These are phyloP conservation scores for Ciona savignyi DNA, from an alignment of 23 tunicate genomes.

Conservation along the genomic window DNA sequence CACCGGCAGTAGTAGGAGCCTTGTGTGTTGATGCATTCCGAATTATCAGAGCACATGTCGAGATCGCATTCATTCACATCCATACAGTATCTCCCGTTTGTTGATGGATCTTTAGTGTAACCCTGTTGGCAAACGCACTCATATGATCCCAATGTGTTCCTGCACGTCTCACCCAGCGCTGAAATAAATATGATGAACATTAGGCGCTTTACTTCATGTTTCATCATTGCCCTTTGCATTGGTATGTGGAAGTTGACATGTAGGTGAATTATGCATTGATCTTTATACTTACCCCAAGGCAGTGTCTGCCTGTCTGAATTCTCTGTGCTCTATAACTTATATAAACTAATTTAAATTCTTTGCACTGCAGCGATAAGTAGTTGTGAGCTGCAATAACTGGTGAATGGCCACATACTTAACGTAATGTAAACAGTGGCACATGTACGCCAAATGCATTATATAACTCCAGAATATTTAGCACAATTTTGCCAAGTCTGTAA, in stretches of 20 bases:
- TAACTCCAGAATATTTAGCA: no score
- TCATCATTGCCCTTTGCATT: no score
- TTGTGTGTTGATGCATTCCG: conserved; percentile 77
- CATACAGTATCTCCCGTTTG: conserved; percentile 75
- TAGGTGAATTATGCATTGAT: not conserved
- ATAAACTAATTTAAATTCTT: not conserved
- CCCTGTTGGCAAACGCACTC: conserved; percentile 62
- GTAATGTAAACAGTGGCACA: not conserved
- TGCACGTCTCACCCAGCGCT: conserved; percentile 68
- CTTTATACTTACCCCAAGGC: not conserved
- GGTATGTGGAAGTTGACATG: not conserved
- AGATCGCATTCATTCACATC: conserved; percentile 77
- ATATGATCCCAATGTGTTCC: conserved; percentile 65
- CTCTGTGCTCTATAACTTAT: not conserved
- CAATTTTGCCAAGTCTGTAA: no score
- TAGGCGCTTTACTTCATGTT: no score
- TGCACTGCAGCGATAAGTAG: not conserved
- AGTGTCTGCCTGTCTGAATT: not conserved
- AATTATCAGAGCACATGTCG: conserved; percentile 34
- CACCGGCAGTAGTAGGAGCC: conserved; percentile 79
- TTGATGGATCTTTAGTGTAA: conserved; percentile 37
- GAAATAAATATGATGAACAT: no score
- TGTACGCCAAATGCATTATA: not conserved
- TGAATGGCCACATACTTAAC: not conserved
- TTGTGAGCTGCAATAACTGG: not conserved